Percentiles rank a stretch among this genome's conserved stretches.
These are phyloP conservation scores for Eutrigla gurnardus DNA, from an alignment of 2,797 vertebrate genomes.

Conservation along the genomic window DNA sequence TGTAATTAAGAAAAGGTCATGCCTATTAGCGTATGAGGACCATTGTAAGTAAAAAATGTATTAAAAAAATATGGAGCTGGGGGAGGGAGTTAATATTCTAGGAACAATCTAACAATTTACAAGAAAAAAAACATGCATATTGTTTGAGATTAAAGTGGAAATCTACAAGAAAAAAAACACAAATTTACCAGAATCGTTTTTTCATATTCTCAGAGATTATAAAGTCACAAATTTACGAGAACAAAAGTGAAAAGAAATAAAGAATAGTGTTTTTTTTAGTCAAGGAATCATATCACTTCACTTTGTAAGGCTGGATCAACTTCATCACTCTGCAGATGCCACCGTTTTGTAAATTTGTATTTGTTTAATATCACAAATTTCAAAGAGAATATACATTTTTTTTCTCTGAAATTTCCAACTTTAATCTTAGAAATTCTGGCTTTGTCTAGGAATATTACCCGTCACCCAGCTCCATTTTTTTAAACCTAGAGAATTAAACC, in stretches of 20 bases:
- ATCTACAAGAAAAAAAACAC: background rate
- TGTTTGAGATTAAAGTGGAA: background rate
- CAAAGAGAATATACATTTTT: too few species aligned
- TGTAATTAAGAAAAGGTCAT: constrained; percentile 35
- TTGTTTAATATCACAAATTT: too few species aligned
- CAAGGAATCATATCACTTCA: background rate
- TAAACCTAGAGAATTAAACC: too few species aligned
- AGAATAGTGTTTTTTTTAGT: background rate
- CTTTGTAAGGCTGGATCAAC: background rate
- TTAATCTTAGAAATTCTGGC: background rate
- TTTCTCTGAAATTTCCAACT: too few species aligned
- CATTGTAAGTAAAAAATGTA: background rate
- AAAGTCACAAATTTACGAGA: background rate
- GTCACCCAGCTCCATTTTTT: background rate
- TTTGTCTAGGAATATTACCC: background rate
- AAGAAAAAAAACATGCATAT: background rate
- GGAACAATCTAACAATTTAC: too few species aligned
- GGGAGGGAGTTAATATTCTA: background rate
- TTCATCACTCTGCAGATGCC: background rate
- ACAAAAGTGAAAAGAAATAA: background rate
- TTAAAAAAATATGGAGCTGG: background rate
- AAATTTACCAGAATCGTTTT: background rate
- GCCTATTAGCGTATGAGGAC: background rate
- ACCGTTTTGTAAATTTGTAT: too few species aligned
- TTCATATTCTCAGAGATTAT: background rate